phyloP scores from a whole-genome alignment of 2,888 invertebrate species.

The Dicyrtoma fusca region DNA sequence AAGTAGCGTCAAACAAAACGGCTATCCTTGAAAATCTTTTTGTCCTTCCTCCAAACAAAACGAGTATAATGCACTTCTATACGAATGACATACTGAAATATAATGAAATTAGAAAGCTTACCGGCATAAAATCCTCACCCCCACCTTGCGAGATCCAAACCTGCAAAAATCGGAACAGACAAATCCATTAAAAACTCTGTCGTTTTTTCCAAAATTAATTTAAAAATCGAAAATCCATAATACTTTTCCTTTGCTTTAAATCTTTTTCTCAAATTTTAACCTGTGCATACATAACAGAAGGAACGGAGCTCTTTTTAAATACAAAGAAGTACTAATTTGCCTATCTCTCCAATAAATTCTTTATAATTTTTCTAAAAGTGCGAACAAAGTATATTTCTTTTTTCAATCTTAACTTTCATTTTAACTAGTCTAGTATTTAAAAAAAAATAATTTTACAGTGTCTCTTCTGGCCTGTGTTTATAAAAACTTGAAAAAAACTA shows the following conservation, averaged over 20 bases:
- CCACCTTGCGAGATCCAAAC: slow-evolving; percentile 51
- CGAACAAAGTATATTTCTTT: no score
- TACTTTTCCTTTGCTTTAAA: neutral
- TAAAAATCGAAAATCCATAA: no score
- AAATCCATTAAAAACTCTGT: slow-evolving; percentile 44
- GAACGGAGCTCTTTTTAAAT: no score
- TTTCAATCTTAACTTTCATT: no score
- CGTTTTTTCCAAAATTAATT: slow-evolving; percentile 1
- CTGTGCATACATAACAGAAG: slow-evolving; percentile 1
- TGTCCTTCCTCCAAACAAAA: no score
- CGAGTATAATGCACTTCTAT: no score
- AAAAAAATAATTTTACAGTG: neutral
- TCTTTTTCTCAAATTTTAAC: no score
- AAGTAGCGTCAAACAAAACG: no score
- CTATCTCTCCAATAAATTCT: slow-evolving; percentile 3
- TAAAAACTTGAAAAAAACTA: no score
- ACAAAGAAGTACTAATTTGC: slow-evolving; percentile 5
- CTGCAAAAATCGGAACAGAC: slow-evolving; percentile 57
- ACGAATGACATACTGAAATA: no score
- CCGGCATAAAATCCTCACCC: slow-evolving; percentile 52
- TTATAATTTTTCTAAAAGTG: neutral
- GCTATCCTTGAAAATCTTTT: neutral
- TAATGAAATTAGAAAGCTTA: slow-evolving; percentile 42
- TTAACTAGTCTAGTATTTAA: no score
- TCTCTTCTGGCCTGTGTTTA: neutral